These are phyloP conservation scores for Echinarachnius parma DNA, from an alignment of 53 echinoderm and acorn worm genomes.

Conservation along the genomic window DNA sequence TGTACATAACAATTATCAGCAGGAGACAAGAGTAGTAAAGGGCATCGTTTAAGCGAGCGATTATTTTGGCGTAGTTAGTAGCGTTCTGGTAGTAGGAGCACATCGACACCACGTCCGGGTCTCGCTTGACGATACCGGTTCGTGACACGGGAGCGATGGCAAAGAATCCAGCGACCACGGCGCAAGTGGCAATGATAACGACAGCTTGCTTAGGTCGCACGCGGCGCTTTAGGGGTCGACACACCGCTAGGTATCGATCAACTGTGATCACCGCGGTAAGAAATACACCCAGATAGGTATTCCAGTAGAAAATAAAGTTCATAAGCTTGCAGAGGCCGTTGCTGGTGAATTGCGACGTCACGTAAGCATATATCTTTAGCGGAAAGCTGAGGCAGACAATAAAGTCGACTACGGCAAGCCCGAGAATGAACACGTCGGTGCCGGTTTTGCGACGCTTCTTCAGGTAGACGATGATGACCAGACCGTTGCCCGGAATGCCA, in stretches of 20 bases:
- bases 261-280: constrained; percentile 48
- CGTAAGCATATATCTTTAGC: constrained; percentile 12
- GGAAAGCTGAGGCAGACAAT: constrained; percentile 43
- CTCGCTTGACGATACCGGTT: background rate
- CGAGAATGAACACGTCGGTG: constrained; percentile 51
- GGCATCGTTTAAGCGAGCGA: constrained; percentile 4
- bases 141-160: constrained; percentile 4
- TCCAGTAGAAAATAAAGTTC: constrained; percentile 15
- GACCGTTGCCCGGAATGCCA: constrained; percentile 56
- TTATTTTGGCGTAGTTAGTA: background rate
- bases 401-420: constrained; percentile 54
- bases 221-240: constrained; percentile 34
- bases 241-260: constrained; percentile 57
- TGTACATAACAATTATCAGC: constrained; percentile 2
- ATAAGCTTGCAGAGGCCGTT: constrained; percentile 17
- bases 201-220: constrained; percentile 33
- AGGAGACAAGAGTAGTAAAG: constrained; percentile 8
- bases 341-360: constrained; percentile 4
- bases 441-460: constrained; percentile 43
- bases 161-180: background rate
- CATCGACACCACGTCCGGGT: background rate
- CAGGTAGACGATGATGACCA: constrained; percentile 54
- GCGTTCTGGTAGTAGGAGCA: background rate
- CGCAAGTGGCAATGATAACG: background rate
- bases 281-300: constrained; percentile 20